Conservation (phyloP, 1,140 invertebrate species). For the Cyrtorhinus lividipennis region DNA sequence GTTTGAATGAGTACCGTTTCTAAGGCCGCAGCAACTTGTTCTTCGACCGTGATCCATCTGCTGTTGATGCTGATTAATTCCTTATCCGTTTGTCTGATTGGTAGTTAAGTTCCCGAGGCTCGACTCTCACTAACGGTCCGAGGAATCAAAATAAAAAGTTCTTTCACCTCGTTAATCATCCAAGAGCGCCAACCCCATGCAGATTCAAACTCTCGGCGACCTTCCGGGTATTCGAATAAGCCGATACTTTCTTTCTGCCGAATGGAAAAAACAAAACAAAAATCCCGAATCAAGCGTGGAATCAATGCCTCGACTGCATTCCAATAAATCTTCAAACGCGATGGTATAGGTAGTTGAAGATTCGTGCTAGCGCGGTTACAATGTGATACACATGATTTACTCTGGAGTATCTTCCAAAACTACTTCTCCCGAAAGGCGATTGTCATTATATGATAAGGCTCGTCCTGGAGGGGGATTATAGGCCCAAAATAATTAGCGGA, state of each 20-base stretch:
- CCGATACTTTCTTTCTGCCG: neutral
- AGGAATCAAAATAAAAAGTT: conserved; percentile 3
- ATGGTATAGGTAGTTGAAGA: neutral
- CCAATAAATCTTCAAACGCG: conserved; percentile 5
- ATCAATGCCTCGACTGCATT: too few species aligned
- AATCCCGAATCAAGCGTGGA: neutral
- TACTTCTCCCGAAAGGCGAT: neutral
- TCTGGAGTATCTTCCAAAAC: neutral
- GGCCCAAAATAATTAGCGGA: conserved; percentile 13
- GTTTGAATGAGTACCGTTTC: neutral
- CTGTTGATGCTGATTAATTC: neutral
- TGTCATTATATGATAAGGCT: conserved; percentile 4
- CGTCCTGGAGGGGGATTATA: neutral
- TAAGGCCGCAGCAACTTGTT: neutral
- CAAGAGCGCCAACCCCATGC: neutral
- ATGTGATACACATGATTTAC: conserved; percentile 12
- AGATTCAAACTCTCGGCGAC: neutral
- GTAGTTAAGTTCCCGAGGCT: neutral
- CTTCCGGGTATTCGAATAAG: conserved; percentile 2
- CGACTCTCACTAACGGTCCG: neutral
- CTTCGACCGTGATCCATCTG: neutral
- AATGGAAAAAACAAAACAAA: conserved; percentile 1
- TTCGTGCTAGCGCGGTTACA: conserved; percentile 1
- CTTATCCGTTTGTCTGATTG: conserved; percentile 3
- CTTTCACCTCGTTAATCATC: conserved; percentile 10